These are phyloP conservation scores for Nothocercus nigrocapillus DNA, from an alignment of 2,113 vertebrate genomes.

Conservation along the genomic window DNA sequence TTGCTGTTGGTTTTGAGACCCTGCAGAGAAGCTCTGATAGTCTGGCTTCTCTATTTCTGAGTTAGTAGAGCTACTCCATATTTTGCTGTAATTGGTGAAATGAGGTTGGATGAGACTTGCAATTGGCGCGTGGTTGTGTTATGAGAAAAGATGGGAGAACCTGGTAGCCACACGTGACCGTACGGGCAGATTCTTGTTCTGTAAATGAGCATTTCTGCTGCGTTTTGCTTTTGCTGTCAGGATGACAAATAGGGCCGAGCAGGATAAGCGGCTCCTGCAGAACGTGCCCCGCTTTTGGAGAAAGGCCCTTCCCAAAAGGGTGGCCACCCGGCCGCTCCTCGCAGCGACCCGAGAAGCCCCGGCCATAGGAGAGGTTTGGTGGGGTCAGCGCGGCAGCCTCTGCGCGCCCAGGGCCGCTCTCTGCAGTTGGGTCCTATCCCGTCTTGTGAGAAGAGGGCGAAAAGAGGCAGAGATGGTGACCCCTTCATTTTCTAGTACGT, in stretches of 20 bases:
- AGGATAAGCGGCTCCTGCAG: neutral
- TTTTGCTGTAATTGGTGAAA: neutral
- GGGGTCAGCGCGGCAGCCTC: neutral
- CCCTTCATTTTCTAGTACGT: neutral
- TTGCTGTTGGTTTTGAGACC: neutral
- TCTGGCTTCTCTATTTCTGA: neutral
- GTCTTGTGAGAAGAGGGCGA: neutral
- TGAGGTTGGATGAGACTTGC: neutral
- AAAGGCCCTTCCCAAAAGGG: neutral
- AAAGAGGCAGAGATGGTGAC: neutral
- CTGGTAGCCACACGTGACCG: neutral
- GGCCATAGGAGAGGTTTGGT: neutral
- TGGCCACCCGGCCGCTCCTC: neutral
- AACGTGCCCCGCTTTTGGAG: neutral
- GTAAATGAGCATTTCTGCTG: neutral
- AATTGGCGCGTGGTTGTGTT: neutral
- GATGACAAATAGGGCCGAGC: neutral
- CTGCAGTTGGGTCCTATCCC: neutral
- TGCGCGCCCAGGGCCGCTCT: neutral
- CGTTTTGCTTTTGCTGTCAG: neutral
- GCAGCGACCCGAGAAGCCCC: neutral
- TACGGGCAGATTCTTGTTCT: neutral
- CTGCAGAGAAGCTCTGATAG: neutral
- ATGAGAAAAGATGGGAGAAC: neutral
- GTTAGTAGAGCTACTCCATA: neutral